phyloP scores from a whole-genome alignment of 2,888 invertebrate species.

The Tineola bisselliella region DNA sequence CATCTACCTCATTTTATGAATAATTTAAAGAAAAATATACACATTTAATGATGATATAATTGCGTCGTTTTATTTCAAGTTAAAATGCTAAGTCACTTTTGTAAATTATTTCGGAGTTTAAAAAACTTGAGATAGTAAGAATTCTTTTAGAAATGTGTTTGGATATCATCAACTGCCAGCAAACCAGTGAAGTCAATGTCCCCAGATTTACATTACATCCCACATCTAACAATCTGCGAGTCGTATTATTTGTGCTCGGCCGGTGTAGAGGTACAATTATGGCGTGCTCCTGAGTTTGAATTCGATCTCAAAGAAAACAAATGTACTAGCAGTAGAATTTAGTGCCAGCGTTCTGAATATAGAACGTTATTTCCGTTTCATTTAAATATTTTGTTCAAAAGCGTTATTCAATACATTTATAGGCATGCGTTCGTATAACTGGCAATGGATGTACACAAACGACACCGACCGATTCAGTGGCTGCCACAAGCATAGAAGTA shows the following conservation, averaged over 20 bases:
- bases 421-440: neutral
- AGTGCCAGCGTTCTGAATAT: no score
- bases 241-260: conserved; percentile 26
- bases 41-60: no score
- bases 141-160: neutral
- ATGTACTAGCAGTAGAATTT: no score
- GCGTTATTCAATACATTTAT: neutral
- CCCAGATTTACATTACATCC: conserved; percentile 21
- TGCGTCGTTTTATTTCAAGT: no score
- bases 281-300: conserved; percentile 16
- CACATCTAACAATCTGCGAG: conserved; percentile 25
- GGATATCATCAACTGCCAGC: conserved; percentile 14
- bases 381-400: no score
- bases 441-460: conserved; percentile 3
- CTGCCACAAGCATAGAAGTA: no score
- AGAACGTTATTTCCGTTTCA: no score
- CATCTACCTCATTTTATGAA: no score
- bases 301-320: neutral
- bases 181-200: conserved; percentile 11
- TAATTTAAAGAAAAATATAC: no score
- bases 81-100: no score
- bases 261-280: conserved; percentile 20
- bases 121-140: no score
- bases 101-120: no score
- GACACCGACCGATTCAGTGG: neutral